Evolutionary conservation across 2,113 vertebrate species (phyloP).

Genomic region (Callorhinus ursinus): DNA sequence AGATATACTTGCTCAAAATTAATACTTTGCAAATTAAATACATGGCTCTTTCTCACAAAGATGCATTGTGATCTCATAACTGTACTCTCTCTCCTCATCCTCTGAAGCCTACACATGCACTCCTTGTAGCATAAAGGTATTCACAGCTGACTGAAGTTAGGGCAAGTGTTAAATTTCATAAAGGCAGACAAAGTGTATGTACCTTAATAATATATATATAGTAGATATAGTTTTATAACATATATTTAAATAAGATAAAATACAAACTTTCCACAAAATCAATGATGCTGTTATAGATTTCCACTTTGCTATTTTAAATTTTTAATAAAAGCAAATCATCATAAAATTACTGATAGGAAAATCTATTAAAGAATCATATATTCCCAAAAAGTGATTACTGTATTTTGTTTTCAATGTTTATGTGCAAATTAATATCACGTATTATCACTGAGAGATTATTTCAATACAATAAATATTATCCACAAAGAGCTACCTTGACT

Average conservation of each 20-base stretch:
- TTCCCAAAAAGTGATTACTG: neutral
- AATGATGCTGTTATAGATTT: neutral
- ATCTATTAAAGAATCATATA: neutral
- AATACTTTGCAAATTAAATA: neutral
- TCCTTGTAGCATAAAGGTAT: neutral
- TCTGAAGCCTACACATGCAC: neutral
- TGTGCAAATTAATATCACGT: neutral
- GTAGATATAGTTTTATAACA: neutral
- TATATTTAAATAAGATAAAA: neutral
- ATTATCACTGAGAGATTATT: neutral
- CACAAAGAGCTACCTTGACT: neutral
- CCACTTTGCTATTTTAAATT: neutral
- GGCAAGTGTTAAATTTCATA: neutral
- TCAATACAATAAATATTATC: neutral
- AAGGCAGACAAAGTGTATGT: neutral
- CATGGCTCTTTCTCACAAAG: neutral
- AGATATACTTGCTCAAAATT: neutral
- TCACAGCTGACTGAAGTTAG: neutral
- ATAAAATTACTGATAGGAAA: neutral
- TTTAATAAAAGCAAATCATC: neutral
- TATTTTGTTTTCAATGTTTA: neutral
- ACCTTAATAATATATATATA: neutral
- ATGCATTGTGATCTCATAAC: neutral
- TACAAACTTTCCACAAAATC: neutral
- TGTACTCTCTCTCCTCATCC: neutral